Percentiles rank a stretch among this genome's conserved stretches.
These are phyloP conservation scores for Oligia strigilis DNA, from an alignment of 2,888 invertebrate genomes.

Conservation along the genomic window DNA sequence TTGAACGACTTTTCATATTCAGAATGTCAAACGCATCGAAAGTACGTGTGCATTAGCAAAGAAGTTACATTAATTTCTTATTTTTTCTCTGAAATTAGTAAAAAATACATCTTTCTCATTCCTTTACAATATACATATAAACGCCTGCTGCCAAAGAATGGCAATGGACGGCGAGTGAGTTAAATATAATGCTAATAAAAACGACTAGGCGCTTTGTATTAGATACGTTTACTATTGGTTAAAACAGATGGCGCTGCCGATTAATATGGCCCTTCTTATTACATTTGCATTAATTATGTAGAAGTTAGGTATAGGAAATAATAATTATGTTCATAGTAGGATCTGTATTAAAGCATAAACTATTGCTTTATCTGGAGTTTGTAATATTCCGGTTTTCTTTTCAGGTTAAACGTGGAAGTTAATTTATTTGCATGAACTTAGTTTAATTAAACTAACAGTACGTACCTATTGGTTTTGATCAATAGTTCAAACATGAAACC, in stretches of 20 bases:
- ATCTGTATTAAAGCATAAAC: no score
- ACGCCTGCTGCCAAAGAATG: constrained; percentile 12
- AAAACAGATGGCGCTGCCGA: constrained; percentile 21
- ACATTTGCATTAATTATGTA: not conserved
- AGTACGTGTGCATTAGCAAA: not conserved
- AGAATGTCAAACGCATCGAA: not conserved
- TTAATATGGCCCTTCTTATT: not conserved
- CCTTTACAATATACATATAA: not conserved
- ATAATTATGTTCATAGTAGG: not conserved
- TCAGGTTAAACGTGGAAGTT: not conserved
- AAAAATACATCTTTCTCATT: no score
- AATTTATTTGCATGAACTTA: no score
- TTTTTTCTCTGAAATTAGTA: not conserved
- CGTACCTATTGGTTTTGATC: no score
- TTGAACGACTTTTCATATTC: not conserved
- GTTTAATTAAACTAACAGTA: not conserved
- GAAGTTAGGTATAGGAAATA: not conserved
- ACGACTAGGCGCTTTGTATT: constrained; percentile 19
- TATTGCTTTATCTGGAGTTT: no score
- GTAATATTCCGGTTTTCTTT: not conserved
- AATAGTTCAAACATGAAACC: not conserved
- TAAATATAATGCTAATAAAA: constrained; percentile 9
- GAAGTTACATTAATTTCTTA: not conserved
- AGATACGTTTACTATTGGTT: not conserved
- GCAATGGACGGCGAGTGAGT: not conserved